Conservation (phyloP, 1,140 invertebrate genomes). For the Caenorhabditis brenneri region DNA sequence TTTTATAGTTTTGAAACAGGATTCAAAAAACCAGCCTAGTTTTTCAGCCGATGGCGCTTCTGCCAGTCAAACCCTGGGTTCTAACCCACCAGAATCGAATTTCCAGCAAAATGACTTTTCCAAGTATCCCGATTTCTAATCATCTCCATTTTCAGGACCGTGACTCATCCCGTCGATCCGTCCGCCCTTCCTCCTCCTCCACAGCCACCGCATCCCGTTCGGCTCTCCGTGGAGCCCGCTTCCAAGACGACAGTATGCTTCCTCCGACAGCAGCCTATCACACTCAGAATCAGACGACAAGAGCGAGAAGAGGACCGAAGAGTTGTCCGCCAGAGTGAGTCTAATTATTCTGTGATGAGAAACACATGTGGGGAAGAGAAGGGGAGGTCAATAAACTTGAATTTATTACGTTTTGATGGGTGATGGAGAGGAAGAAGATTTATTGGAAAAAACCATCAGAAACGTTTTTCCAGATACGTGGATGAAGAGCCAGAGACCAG, state of each 20-base stretch:
- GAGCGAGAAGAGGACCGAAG: neutral
- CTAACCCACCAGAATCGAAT: too few relatives aligned
- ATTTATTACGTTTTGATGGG: neutral
- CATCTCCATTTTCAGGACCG: neutral
- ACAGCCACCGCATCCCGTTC: neutral
- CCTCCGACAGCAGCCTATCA: constrained; percentile 6
- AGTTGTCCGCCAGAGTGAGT: constrained; percentile 35
- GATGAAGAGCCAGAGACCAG: neutral
- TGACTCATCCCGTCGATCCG: neutral
- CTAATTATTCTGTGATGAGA: constrained; percentile 2
- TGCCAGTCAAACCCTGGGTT: too few relatives aligned
- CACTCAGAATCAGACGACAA: neutral
- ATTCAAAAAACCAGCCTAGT: too few relatives aligned
- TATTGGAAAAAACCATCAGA: too few relatives aligned
- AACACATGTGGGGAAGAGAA: neutral
- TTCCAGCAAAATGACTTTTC: too few relatives aligned
- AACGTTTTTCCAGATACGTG: constrained; percentile 1
- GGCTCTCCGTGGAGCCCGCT: neutral
- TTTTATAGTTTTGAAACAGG: too few relatives aligned
- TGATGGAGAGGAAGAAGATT: neutral
- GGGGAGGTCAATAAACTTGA: neutral
- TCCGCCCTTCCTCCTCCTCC: neutral
- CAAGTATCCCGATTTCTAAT: neutral
- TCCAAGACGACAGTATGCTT: constrained; percentile 37
- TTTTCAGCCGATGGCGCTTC: too few relatives aligned